Percentiles rank a stretch among this genome's conserved stretches.
These are phyloP conservation scores for Hemiscyllium ocellatum DNA, from an alignment of 2,113 vertebrate genomes.

Conservation along the genomic window DNA sequence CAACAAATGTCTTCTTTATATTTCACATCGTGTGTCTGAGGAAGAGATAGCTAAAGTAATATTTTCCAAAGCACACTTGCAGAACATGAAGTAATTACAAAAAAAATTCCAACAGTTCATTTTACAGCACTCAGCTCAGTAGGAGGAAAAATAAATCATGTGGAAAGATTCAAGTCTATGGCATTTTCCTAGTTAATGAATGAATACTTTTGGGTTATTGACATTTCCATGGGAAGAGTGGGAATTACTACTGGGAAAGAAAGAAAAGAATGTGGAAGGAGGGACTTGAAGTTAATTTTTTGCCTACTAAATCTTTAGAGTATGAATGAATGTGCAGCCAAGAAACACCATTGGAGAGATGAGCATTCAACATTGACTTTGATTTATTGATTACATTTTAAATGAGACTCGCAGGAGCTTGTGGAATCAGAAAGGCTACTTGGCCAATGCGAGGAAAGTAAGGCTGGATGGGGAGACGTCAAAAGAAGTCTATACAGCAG, in stretches of 20 bases:
- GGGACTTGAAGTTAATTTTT: neutral
- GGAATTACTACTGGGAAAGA: neutral
- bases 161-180: neutral
- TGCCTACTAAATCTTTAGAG: neutral
- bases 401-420: neutral
- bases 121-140: neutral
- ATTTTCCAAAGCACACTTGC: neutral
- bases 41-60: neutral
- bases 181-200: neutral
- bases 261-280: neutral
- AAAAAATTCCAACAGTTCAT: neutral
- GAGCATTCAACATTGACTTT: neutral
- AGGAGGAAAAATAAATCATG: neutral
- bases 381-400: conserved; percentile 4
- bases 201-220: neutral
- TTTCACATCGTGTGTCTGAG: neutral
- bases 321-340: neutral
- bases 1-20: no score
- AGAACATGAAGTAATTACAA: neutral
- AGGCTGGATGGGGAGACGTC: neutral
- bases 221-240: neutral
- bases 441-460: neutral
- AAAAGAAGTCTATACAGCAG: neutral
- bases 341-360: neutral
- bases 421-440: neutral